phyloP scores from a whole-genome alignment of 1,140 invertebrate genomes.

The Pseudomyrmex pallidus region DNA sequence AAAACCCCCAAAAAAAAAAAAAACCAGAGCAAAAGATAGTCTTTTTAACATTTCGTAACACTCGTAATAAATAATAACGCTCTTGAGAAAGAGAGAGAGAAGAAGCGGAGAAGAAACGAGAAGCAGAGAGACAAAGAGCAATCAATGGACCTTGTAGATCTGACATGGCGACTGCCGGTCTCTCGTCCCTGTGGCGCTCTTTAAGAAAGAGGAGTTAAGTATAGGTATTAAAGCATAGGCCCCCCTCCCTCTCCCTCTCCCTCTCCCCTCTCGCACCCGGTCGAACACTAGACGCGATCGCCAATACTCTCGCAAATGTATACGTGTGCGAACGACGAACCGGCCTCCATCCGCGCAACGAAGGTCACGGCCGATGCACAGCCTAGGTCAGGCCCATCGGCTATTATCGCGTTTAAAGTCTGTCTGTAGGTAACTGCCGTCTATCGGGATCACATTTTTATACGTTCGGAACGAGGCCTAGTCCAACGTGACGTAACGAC shows the following conservation, averaged over 20 bases:
- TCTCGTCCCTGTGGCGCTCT: neutral
- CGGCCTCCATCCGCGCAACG: constrained; percentile 76
- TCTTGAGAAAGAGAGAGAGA: neutral
- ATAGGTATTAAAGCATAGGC: constrained; percentile 18
- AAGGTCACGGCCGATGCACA: constrained; percentile 83
- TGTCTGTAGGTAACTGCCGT: constrained; percentile 73
- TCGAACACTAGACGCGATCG: constrained; percentile 35
- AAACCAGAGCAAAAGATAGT: no score
- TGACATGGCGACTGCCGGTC: constrained; percentile 6
- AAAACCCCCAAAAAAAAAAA: no score
- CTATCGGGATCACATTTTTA: constrained; percentile 68
- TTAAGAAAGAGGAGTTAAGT: constrained; percentile 12
- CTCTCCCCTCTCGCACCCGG: neutral
- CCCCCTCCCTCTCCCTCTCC: neutral
- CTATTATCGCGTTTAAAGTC: constrained; percentile 78
- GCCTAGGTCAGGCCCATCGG: constrained; percentile 84
- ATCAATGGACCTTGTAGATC: neutral
- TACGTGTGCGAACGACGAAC: constrained; percentile 69
- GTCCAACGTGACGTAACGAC: constrained; percentile 43
- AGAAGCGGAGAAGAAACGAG: neutral
- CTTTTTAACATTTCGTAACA: no score
- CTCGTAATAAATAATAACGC: no score
- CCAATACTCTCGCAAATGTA: constrained; percentile 27
- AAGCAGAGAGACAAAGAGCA: no score
- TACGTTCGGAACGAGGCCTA: constrained; percentile 60